Percentiles rank a stretch among this genome's conserved stretches.
Conservation (phyloP, 1,140 invertebrate species). For the Littorina saxatilis region DNA sequence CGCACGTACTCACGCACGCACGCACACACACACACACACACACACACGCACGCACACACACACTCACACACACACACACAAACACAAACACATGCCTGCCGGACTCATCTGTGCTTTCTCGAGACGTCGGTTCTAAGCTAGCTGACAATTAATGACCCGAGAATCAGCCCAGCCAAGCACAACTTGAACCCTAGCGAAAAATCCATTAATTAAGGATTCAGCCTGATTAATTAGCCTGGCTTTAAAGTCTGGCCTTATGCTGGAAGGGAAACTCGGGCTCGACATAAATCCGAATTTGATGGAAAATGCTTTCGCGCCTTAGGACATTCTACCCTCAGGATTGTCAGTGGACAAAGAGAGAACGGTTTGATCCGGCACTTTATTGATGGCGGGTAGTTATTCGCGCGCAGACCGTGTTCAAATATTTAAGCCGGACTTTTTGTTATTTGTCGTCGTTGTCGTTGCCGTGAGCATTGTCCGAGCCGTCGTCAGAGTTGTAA, state of each 20-base stretch:
- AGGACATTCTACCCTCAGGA: neutral
- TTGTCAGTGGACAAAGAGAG: neutral
- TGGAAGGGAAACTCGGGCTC: neutral
- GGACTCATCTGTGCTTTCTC: too few relatives aligned
- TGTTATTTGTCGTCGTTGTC: too few relatives aligned
- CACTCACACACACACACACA: neutral
- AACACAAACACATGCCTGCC: neutral
- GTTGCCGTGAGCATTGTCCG: too few relatives aligned
- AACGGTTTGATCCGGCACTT: conserved; percentile 4
- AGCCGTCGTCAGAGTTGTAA: too few relatives aligned
- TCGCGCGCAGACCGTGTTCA: too few relatives aligned
- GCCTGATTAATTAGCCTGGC: conserved; percentile 10
- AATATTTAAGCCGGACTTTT: too few relatives aligned
- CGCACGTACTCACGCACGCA: too few relatives aligned
- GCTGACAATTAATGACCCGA: conserved; percentile 3
- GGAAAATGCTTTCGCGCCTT: neutral
- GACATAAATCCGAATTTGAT: conserved; percentile 21
- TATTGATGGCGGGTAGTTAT: neutral
- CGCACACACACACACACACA: too few relatives aligned
- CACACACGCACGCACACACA: neutral
- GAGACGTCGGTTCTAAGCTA: neutral
- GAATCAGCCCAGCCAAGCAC: conserved; percentile 18
- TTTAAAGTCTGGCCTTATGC: neutral
- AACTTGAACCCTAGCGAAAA: conserved; percentile 21
- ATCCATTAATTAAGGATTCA: conserved; percentile 28